Percentiles rank a stretch among this genome's conserved stretches.
Conservation (phyloP, 2,888 invertebrate species). For the Cryptus armator region DNA sequence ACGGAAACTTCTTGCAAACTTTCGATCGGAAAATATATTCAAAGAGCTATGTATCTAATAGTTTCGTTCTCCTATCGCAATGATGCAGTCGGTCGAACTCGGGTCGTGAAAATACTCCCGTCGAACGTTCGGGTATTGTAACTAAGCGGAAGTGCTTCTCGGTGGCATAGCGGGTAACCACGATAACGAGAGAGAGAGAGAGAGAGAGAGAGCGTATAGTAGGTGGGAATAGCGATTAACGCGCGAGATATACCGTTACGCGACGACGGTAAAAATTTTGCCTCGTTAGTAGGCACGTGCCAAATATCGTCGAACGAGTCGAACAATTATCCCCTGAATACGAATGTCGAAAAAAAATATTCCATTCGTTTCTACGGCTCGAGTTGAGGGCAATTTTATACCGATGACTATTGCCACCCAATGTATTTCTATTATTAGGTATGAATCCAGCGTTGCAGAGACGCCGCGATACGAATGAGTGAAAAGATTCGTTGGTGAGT, state of each 20-base stretch:
- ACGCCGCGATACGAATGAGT: constrained; percentile 38
- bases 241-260: constrained; percentile 52
- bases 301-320: constrained; percentile 24
- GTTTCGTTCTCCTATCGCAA: neutral
- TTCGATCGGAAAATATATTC: too few species aligned
- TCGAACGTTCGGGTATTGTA: constrained; percentile 68
- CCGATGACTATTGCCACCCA: constrained; percentile 8
- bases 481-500: constrained; percentile 46
- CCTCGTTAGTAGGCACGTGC: constrained; percentile 56
- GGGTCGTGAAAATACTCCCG: constrained; percentile 36
- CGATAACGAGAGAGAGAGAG: constrained; percentile 15
- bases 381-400: neutral
- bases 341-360: neutral
- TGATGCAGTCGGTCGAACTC: constrained; percentile 49
- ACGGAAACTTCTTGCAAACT: neutral
- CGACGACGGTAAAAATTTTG: constrained; percentile 13
- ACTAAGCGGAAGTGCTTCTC: constrained; percentile 75
- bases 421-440: constrained; percentile 57
- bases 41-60: neutral
- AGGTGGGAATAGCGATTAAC: constrained; percentile 55
- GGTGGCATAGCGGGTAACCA: constrained; percentile 64
- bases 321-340: neutral
- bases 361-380: neutral
- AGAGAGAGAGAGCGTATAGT: constrained; percentile 68
- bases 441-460: constrained; percentile 39